These are phyloP conservation scores for Dilophus febrilis DNA, from an alignment of 2,888 invertebrate species.

Conservation along the genomic window DNA sequence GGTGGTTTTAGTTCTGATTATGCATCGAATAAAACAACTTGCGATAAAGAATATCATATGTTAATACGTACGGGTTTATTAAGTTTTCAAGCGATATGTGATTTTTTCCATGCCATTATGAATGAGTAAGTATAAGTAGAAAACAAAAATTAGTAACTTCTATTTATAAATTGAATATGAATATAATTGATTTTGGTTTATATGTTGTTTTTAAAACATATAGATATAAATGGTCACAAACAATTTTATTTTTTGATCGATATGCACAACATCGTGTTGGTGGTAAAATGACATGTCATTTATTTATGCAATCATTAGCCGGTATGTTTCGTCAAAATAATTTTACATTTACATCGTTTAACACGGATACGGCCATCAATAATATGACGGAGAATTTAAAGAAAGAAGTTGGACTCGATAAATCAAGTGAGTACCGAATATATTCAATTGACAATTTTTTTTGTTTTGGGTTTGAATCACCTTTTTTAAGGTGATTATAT, in stretches of 20 bases:
- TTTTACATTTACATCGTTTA: slow-evolving; percentile 26
- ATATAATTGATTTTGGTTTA: background rate
- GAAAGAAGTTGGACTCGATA: slow-evolving; percentile 47
- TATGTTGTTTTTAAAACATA: slow-evolving; percentile 7
- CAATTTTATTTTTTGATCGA: slow-evolving; percentile 59
- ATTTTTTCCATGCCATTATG: slow-evolving; percentile 52
- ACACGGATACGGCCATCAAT: slow-evolving; percentile 24
- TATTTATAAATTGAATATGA: too few species aligned
- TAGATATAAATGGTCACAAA: slow-evolving; percentile 58
- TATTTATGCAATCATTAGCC: slow-evolving; percentile 58
- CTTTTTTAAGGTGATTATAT: too few species aligned
- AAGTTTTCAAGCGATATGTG: slow-evolving; percentile 54
- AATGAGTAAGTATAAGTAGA: slow-evolving; percentile 41
- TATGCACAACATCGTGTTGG: slow-evolving; percentile 47
- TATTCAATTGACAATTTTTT: too few species aligned
- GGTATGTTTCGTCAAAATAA: slow-evolving; percentile 32
- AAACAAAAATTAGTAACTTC: too few species aligned
- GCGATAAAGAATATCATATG: slow-evolving; percentile 62
- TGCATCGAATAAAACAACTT: slow-evolving; percentile 47
- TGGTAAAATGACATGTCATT: slow-evolving; percentile 56
- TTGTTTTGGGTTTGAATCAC: too few species aligned
- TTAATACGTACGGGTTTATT: slow-evolving; percentile 54
- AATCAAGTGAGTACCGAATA: slow-evolving; percentile 49
- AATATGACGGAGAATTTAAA: slow-evolving; percentile 45
- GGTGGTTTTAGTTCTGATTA: slow-evolving; percentile 71